Conservation (phyloP, 1,140 invertebrate genomes). For the Ceratosolen fusciceps region DNA sequence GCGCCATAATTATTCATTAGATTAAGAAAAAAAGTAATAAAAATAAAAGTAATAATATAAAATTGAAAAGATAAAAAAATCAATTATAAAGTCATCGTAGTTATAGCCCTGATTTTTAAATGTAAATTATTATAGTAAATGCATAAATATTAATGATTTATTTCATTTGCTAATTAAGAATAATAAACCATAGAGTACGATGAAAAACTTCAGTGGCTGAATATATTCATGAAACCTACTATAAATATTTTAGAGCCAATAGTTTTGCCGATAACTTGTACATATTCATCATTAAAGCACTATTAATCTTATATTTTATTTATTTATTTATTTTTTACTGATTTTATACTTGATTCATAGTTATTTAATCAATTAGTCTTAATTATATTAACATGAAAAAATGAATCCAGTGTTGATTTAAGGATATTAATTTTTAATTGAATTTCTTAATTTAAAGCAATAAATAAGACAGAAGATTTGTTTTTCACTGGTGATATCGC, state of each 20-base stretch:
- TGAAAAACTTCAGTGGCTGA: not conserved
- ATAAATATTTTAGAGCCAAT: not conserved
- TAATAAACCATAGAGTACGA: not conserved
- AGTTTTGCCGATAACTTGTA: not conserved
- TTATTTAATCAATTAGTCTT: not conserved
- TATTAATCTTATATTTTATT: not conserved
- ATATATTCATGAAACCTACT: not conserved
- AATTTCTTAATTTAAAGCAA: not conserved
- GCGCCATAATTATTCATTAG: not conserved
- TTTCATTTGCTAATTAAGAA: not conserved
- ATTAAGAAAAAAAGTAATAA: too few species aligned
- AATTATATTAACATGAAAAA: not conserved
- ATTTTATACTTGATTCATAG: not conserved
- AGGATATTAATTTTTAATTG: not conserved
- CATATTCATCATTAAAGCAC: not conserved
- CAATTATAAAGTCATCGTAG: too few species aligned
- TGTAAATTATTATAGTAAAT: not conserved
- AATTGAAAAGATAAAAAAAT: too few species aligned
- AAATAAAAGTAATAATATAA: too few species aligned
- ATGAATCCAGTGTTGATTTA: not conserved
- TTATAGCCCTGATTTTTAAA: not conserved
- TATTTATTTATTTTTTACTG: too few species aligned
- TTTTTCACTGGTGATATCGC: not conserved
- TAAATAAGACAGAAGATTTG: not conserved
- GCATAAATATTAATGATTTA: not conserved